phyloP scores from a whole-genome alignment of 2,888 invertebrate genomes.

The Meteorus cinctellus region DNA sequence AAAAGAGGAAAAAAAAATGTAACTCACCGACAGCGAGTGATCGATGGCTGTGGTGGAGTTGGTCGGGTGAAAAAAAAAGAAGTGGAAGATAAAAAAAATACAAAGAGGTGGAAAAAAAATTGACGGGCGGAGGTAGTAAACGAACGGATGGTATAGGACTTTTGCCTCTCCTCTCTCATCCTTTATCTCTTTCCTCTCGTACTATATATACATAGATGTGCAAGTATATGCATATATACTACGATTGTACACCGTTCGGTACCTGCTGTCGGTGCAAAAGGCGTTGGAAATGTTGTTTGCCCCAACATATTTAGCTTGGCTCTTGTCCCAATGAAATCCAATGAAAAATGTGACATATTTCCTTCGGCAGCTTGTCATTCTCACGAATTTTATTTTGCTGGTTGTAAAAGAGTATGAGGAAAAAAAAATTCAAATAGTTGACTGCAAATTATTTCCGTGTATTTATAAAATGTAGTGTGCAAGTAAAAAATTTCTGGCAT shows the following conservation, averaged over 20 bases:
- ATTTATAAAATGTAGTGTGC: too few species aligned
- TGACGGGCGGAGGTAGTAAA: constrained; percentile 29
- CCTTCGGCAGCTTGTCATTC: neutral
- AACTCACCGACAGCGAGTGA: constrained; percentile 10
- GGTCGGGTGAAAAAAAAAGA: constrained; percentile 2
- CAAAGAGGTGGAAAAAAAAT: constrained; percentile 14
- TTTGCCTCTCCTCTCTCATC: neutral
- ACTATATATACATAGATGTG: neutral
- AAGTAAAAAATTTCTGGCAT: too few species aligned
- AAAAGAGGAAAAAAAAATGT: neutral
- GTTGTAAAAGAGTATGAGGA: neutral
- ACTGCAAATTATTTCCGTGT: too few species aligned
- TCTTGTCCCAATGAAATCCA: neutral
- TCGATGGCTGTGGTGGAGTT: constrained; percentile 10
- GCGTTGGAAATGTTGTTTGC: constrained; percentile 4
- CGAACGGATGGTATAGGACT: constrained; percentile 14
- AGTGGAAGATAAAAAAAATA: constrained; percentile 7
- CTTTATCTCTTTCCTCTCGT: neutral
- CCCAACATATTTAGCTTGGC: constrained; percentile 10
- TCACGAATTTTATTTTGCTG: neutral
- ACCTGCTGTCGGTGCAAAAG: neutral
- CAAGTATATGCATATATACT: neutral
- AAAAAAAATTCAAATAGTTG: neutral
- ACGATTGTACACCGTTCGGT: neutral
- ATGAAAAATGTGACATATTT: neutral